Conservation (phyloP, 1,140 invertebrate genomes). For the Oryctes rhinoceros region DNA sequence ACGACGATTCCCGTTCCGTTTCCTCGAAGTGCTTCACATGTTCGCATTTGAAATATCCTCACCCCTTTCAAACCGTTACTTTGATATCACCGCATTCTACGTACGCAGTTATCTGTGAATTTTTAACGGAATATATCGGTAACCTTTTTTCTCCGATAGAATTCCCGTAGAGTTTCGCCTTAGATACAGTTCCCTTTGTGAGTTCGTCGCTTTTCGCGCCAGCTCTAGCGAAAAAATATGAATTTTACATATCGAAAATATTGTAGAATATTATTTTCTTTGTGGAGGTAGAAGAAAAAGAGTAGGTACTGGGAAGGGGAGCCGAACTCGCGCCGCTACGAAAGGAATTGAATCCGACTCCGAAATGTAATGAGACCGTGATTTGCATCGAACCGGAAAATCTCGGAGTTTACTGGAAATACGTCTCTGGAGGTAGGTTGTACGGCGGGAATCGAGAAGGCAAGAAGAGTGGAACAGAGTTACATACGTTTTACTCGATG, state of each 20-base stretch:
- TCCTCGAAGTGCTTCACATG: too few species aligned
- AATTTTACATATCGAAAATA: slow-evolving; percentile 7
- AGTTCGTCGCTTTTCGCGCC: too few species aligned
- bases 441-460: neutral
- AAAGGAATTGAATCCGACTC: neutral
- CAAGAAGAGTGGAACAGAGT: neutral
- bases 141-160: too few species aligned
- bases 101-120: too few species aligned
- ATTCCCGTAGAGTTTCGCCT: too few species aligned
- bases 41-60: too few species aligned
- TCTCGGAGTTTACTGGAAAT: neutral
- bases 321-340: neutral
- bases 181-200: too few species aligned
- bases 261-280: neutral
- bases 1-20: too few species aligned
- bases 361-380: slow-evolving; percentile 8
- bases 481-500: neutral
- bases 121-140: too few species aligned
- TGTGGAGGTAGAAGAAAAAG: neutral
- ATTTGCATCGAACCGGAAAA: slow-evolving; percentile 14
- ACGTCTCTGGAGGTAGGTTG: neutral
- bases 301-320: neutral
- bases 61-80: too few species aligned
- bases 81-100: too few species aligned
- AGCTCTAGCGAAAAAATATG: neutral